Percentiles rank a stretch among this genome's conserved stretches.
Evolutionary conservation across 2,113 vertebrate species (phyloP).

Genomic region (Lophura nycthemera): DNA sequence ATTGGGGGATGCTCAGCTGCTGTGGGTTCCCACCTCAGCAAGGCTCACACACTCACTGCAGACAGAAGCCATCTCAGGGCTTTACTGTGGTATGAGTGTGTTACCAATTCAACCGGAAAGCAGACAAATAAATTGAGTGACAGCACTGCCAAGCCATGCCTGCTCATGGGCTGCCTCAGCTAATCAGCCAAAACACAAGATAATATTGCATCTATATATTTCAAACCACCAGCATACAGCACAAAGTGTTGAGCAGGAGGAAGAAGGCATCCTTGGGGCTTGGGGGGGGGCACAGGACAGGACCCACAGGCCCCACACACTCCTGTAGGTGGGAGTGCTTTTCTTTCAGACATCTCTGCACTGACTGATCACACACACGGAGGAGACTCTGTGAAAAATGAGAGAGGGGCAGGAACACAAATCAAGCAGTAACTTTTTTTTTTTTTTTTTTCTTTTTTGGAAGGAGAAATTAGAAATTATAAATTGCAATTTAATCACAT

Average conservation of each 20-base stretch:
- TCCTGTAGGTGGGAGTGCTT: not conserved
- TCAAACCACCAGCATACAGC: not conserved
- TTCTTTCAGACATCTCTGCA: not conserved
- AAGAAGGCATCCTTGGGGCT: no score
- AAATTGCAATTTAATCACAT: conserved; percentile 88
- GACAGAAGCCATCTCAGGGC: conserved; percentile 21
- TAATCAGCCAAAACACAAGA: conserved; percentile 57
- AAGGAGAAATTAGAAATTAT: conserved; percentile 87
- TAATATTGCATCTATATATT: not conserved
- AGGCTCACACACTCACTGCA: not conserved
- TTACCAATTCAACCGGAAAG: conserved; percentile 75
- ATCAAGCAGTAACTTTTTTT: conserved; percentile 80
- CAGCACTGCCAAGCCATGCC: conserved; percentile 55
- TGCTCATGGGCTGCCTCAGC: conserved; percentile 55
- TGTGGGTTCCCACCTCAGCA: not conserved
- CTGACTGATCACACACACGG: not conserved
- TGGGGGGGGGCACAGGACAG: not conserved
- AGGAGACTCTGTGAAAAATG: not conserved
- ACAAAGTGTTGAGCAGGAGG: no score
- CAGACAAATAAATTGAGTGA: conserved; percentile 70
- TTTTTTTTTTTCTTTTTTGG: conserved; percentile 56
- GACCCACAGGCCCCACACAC: not conserved
- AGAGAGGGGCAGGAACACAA: conserved; percentile 74
- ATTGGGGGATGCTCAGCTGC: not conserved
- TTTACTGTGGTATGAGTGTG: conserved; percentile 64